Evolutionary conservation across 2,797 vertebrate species (phyloP).

Genomic region (Falco peregrinus): DNA sequence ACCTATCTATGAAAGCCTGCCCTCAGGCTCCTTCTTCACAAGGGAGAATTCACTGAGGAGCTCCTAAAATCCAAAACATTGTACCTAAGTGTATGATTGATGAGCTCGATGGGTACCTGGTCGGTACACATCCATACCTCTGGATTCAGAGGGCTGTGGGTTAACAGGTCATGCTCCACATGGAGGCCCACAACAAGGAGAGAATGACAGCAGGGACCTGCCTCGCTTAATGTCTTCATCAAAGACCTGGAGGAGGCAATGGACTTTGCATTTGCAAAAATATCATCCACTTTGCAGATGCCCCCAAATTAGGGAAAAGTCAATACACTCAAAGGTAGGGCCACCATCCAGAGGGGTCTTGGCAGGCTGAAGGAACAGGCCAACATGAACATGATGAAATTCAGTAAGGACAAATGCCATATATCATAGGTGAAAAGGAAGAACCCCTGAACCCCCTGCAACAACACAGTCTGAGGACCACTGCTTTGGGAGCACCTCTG

Average conservation of each 20-base stretch:
- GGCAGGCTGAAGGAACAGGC: not conserved
- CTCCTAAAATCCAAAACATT: not conserved
- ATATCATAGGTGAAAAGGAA: accelerated
- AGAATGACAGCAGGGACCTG: not conserved
- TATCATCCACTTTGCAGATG: not conserved
- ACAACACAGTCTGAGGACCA: not conserved
- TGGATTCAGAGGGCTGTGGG: not conserved
- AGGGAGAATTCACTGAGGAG: not conserved
- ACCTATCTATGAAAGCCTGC: not conserved
- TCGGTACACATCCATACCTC: too few relatives aligned
- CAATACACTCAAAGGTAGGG: not conserved
- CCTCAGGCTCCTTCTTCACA: not conserved
- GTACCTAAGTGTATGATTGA: not conserved
- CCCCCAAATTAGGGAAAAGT: accelerated
- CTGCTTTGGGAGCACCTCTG: not conserved
- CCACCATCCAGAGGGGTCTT: not conserved
- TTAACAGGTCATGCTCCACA: not conserved
- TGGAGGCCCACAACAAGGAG: accelerated
- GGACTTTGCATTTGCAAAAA: too few relatives aligned
- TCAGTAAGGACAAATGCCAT: not conserved
- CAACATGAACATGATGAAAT: accelerated
- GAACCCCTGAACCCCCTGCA: not conserved
- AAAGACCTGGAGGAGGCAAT: not conserved
- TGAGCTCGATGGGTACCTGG: not conserved
- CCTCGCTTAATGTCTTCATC: accelerated